Conservation (phyloP, 2,888 invertebrate genomes). For the Lutraria lutraria region DNA sequence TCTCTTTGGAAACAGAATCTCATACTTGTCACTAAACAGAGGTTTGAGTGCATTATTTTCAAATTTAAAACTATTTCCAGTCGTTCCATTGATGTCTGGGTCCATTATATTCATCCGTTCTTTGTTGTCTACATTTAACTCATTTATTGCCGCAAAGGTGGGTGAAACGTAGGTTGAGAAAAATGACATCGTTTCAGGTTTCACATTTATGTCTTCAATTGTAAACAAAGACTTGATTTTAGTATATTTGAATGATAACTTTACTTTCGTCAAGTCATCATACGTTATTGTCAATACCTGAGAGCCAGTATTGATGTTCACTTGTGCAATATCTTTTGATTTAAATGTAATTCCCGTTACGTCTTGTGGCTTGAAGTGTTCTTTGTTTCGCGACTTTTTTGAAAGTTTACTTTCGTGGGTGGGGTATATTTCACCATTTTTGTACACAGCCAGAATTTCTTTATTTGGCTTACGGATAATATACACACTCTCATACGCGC, state of each 20-base stretch:
- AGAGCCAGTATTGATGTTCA: background rate
- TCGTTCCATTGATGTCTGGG: constrained; percentile 10
- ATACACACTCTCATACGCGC: background rate
- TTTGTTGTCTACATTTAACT: constrained; percentile 12
- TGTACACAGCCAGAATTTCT: constrained; percentile 43
- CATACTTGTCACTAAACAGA: constrained; percentile 41
- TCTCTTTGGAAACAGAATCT: constrained; percentile 35
- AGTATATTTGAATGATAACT: background rate
- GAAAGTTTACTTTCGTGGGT: constrained; percentile 28
- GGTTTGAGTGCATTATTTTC: constrained; percentile 54
- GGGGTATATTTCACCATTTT: constrained; percentile 53
- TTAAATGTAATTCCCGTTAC: constrained; percentile 41
- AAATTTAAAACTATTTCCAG: constrained; percentile 45
- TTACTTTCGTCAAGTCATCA: background rate
- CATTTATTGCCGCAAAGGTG: constrained; percentile 49
- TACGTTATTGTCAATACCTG: background rate
- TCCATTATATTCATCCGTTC: constrained; percentile 30
- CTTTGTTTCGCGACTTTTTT: background rate
- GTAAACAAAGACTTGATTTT: background rate
- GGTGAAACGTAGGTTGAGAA: constrained; percentile 49
- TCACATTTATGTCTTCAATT: background rate
- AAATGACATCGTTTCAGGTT: constrained; percentile 22
- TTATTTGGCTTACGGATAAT: constrained; percentile 5
- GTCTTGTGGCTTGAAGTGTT: constrained; percentile 1
- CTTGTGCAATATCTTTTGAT: background rate